Conservation (phyloP, 2,797 vertebrate genomes). For the Enteromius paludinosus region DNA sequence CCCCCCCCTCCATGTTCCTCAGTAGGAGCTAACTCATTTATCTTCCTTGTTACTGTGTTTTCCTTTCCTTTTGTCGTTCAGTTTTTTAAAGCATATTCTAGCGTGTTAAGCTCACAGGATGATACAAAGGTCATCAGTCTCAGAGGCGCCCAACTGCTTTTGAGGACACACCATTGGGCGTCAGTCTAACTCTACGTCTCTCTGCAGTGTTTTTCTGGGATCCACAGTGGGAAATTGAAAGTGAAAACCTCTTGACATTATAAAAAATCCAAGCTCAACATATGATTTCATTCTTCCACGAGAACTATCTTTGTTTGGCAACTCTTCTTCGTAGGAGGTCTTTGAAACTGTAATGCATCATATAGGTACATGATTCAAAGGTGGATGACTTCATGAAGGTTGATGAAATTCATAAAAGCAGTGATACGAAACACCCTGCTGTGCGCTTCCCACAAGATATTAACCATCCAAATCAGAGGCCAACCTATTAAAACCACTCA, state of each 20-base stretch:
- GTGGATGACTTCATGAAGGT: slow-evolving; percentile 7
- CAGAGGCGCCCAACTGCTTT: slow-evolving; percentile 72
- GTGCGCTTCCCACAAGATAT: neutral
- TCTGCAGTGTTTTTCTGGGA: slow-evolving; percentile 66
- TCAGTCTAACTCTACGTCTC: slow-evolving; percentile 72
- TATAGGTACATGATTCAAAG: neutral
- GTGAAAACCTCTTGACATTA: slow-evolving; percentile 66
- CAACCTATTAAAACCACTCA: slow-evolving; percentile 15
- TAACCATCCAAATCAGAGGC: neutral
- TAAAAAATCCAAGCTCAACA: slow-evolving; percentile 55
- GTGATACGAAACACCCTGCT: slow-evolving; percentile 12
- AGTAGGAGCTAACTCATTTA: slow-evolving; percentile 79
- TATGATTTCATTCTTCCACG: slow-evolving; percentile 32
- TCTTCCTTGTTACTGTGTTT: slow-evolving; percentile 74
- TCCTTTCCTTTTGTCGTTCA: slow-evolving; percentile 52
- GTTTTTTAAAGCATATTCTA: slow-evolving; percentile 74
- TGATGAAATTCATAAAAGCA: slow-evolving; percentile 15
- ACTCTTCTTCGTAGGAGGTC: neutral
- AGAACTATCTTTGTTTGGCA: slow-evolving; percentile 12
- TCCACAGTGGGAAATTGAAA: slow-evolving; percentile 66
- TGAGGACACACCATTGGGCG: slow-evolving; percentile 69
- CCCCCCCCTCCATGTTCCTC: slow-evolving; percentile 69
- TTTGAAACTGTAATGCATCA: slow-evolving; percentile 3
- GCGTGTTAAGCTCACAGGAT: slow-evolving; percentile 76
- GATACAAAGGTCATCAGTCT: slow-evolving; percentile 75